Base-by-base conservation (phyloP, 2,113 vertebrate species). In the Trochalopteron elliotii region DNA sequence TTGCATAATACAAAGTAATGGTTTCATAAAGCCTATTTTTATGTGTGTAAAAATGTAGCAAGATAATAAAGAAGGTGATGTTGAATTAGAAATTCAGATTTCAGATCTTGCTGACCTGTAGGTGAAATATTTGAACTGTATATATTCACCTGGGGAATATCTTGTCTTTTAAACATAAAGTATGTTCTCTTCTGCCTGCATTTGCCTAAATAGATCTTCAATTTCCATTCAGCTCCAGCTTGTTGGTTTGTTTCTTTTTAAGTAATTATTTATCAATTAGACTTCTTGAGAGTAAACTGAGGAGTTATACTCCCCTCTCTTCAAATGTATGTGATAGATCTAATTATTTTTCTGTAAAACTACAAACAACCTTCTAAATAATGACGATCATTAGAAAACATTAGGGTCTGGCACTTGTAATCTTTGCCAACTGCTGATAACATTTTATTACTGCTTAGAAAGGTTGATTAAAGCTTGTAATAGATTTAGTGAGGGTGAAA, bases 221-320 rank as follows among this genome's bases (percentile, higher is more conserved):
- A 67, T 89, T 87, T 94, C 60, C 50, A 78, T 39, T 94, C 57
- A 87, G 49, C 64, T 94, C 63, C 59, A 25, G 42, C 8, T 64
- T 52, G 15, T 50, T 91, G 21, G 1, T 79, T 71, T 76, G 77
- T 83, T 70, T 81, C 30, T 79, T 87, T 85, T 87, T 52, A 89
- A 94, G 90, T 86, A 93, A 92, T 96, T 96, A 95, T 93, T 96
- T 96, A 95, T 87, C 95, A 97, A 97, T 95, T 53, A 92, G 85
- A 82, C 81, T 92, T 89, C 87, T 95, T 75, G 89, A 94, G 77
- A 96, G 81, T 83, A 91, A 89, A 39, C 23, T 64, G 67, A 96
- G 83, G 49, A 91, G 28, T 59, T 71, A 83, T 60, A 86, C 76
- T 92, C 76, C 72, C 44, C 59, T 82, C 22, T 59, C 64, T 71